Base-by-base conservation (phyloP, 2,888 invertebrate genomes). In the Limnephilus lunatus region DNA sequence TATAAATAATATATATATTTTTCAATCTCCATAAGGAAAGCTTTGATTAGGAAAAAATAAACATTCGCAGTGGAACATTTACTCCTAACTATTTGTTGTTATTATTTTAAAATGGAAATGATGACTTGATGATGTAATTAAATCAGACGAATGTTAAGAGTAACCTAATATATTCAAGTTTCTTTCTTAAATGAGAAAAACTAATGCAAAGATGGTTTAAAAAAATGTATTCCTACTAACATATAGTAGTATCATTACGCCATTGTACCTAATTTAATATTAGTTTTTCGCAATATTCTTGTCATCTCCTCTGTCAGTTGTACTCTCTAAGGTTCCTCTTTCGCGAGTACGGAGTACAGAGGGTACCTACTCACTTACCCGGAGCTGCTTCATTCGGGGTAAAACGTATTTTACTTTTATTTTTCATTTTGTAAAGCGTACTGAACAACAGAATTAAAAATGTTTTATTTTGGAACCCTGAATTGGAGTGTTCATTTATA, bases 381-480 rank as follows among this genome's bases (percentile, higher is more conserved):
- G 85, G 85, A n/a, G 39, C 39, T 15, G 35, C 44, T 48, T 39
- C 85, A 86, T 86, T 86, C n/a, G 48, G n/a, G 88, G 35, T n/a
- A 53, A 80, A 88, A 80, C 19, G 39, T 30, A 39, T 68, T 88
- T 80, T 88, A 19, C 31, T 31, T 88, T 88, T 68, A 48, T 87
- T n/a, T 44, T 87, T 87, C 68, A 68, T 90, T 90, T 82, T 44
- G 31, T 25, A 80, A 68, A 80, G 31, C 88, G 80, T 35, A 32
- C 80, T 88, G 35, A 88, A 88, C 68, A 88, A 88, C 32, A 68
- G 85, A 86, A 86, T 80, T 88, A 53, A 88, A 88, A 68, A 88
- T 68, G 88, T 88, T 80, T 88, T 80, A 88, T 68, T 39, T 68
- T 32, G 80, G 32, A 12, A 68, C 68, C 32, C 35, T 68, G 80